Evolutionary conservation across 2,888 invertebrate genomes (phyloP), one percentile per base, ranked within the genome.

Genomic region (Lypha dubia): DNA sequence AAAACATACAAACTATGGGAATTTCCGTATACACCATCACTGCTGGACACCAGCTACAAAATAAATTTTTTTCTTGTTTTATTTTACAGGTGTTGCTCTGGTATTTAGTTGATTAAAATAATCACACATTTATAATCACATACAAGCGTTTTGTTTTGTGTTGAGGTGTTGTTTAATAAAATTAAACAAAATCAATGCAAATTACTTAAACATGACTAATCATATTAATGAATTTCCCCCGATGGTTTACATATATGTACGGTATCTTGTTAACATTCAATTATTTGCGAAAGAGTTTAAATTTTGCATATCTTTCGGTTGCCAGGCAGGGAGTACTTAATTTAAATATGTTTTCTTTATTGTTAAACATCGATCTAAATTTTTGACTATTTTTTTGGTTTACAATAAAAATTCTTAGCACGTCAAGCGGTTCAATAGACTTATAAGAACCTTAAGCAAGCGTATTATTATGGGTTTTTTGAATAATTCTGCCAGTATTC

Each of bases 141-240:
- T n/a, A 63, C 58, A 32, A 32, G 53, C n/a, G n/a, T n/a, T 41
- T 41, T 20, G 15, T 41, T 15, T 24, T 35, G 9, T 44, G 6
- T 49, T 49, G 8, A 20, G 0, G 4, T 24, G 1, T 22, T 51
- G 13, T 53, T 28, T 20, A 22, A 46, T 32, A n/a, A 8, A 15
- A 74, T 13, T 35, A 63, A 68, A 53, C 38, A 41, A 76, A 85
- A 76, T 70, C 75, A 79, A 86, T 85, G 87, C 87, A 87, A 90
- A 89, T 89, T 88, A 89, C 89, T 88, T 76, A 87, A 86, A 83
- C 88, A 89, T 89, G 89, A 89, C 89, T 89, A 90, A 90, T 90
- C 88, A 89, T 87, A 88, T 88, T 87, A 88, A 89, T 89, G 88
- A 88, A 87, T 46, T 63, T 1, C 46, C 35, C 6, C 7, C 15